A percentile compares a stretch with the other conserved stretches of the same genome.
Evolutionary conservation across 1,140 invertebrate genomes (phyloP).

Genomic region (Zaprionus davidi): DNA sequence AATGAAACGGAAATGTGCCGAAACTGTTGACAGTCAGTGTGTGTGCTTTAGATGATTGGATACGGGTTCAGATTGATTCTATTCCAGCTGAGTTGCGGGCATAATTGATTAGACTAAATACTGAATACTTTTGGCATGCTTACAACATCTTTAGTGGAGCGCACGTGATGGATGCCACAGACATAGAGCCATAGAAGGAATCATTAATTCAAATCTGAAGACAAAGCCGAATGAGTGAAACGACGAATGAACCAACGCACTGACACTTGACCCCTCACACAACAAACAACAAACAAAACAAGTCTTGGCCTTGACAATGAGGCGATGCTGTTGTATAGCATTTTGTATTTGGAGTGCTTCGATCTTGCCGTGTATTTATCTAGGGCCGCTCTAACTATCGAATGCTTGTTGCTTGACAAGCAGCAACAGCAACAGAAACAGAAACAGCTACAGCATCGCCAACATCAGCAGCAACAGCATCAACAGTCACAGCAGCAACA

Average conservation of each 20-base stretch:
- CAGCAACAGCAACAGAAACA: constrained; percentile 28
- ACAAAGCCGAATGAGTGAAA: constrained; percentile 41
- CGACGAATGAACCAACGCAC: constrained; percentile 49
- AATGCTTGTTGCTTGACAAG: constrained; percentile 49
- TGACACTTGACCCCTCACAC: constrained; percentile 78
- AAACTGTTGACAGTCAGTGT: constrained; percentile 29
- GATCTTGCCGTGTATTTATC: constrained; percentile 61
- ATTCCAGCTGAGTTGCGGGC: constrained; percentile 6
- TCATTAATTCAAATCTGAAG: constrained; percentile 67
- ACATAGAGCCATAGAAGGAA: constrained; percentile 41
- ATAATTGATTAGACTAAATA: constrained; percentile 27
- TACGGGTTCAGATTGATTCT: constrained; percentile 50
- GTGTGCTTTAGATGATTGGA: constrained; percentile 43
- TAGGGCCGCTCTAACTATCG: constrained; percentile 67
- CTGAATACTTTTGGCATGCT: not conserved
- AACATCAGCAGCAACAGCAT: constrained; percentile 23
- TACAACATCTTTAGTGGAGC: constrained; percentile 21
- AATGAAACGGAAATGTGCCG: constrained; percentile 65
- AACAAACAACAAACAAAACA: constrained; percentile 55
- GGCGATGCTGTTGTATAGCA: constrained; percentile 53
- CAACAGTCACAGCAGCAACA: constrained; percentile 18
- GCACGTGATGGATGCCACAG: constrained; percentile 39
- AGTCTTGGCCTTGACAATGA: constrained; percentile 76
- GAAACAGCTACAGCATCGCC: constrained; percentile 12
- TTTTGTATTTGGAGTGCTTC: constrained; percentile 45